phyloP scores from a whole-genome alignment of 2,888 invertebrate genomes.

The Thera obeliscata region DNA sequence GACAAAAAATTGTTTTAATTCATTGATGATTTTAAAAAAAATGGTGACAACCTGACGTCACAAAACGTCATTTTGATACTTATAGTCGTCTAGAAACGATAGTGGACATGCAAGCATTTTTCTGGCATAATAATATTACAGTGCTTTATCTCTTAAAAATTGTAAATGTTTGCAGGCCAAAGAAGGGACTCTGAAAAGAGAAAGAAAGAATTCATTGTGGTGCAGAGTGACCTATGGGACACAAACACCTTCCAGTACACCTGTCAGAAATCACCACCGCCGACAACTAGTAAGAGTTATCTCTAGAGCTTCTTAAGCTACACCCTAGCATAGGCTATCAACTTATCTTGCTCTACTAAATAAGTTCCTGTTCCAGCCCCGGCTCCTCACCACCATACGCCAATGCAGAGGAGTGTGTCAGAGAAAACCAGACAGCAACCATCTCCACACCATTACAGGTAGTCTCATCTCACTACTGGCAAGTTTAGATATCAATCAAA shows the following conservation, averaged over 20 bases:
- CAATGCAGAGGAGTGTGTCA: constrained; percentile 87
- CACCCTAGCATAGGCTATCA: too few relatives aligned
- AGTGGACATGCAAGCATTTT: too few relatives aligned
- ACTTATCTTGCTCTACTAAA: not conserved
- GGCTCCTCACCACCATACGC: constrained; percentile 71
- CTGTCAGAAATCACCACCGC: constrained; percentile 73
- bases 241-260: constrained; percentile 86
- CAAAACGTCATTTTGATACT: too few relatives aligned
- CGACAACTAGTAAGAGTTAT: constrained; percentile 50
- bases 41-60: too few relatives aligned
- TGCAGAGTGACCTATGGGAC: constrained; percentile 88
- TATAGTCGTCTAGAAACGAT: too few relatives aligned
- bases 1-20: too few relatives aligned
- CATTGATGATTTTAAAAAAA: too few relatives aligned
- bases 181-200: constrained; percentile 78
- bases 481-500: not conserved
- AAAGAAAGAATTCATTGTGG: constrained; percentile 86
- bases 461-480: not conserved
- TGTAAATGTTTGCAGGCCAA: constrained; percentile 62
- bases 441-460: constrained; percentile 78
- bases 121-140: too few relatives aligned
- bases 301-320: not conserved
- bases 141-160: not conserved
- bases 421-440: constrained; percentile 86
- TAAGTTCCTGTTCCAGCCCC: constrained; percentile 19